Conservation (phyloP, 2,888 invertebrate species). For the Anorthoa munda region DNA sequence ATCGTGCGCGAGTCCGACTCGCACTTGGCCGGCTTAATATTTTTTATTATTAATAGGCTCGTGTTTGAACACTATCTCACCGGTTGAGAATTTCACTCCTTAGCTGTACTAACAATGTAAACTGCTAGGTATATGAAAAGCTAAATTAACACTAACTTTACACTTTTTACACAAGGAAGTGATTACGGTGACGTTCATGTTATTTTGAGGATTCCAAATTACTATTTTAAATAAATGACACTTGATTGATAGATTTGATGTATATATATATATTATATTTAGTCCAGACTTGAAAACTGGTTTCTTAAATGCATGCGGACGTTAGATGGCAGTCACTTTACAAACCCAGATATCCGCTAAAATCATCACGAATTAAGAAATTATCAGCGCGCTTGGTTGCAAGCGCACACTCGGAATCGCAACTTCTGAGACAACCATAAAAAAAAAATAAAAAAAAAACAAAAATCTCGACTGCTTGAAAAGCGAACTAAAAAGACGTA, state of each 20-base stretch:
- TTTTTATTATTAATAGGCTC: no score
- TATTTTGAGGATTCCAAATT: conserved; percentile 1
- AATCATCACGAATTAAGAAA: conserved; percentile 48
- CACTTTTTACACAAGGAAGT: background rate
- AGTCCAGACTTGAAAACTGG: conserved; percentile 16
- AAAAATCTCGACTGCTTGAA: no score
- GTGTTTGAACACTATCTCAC: no score
- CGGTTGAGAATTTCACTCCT: no score
- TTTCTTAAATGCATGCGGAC: conserved; percentile 36
- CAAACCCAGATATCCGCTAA: conserved; percentile 56
- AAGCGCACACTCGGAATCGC: conserved; percentile 14
- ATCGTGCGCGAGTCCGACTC: no score
- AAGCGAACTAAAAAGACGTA: no score
- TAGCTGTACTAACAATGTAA: no score
- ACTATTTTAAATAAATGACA: background rate
- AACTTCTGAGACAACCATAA: conserved; percentile 9
- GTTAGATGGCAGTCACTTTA: conserved; percentile 46
- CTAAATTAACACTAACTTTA: no score
- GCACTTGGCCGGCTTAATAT: no score
- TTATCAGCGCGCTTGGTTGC: conserved; percentile 8
- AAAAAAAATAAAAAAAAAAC: no score
- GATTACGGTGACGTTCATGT: background rate
- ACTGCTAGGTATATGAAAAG: background rate
- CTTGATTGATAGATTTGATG: conserved; percentile 21
- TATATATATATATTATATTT: no score